A percentile compares a stretch with the other conserved stretches of the same genome.
Conservation (phyloP, 2,113 vertebrate species). For the Alaudala cheleensis region DNA sequence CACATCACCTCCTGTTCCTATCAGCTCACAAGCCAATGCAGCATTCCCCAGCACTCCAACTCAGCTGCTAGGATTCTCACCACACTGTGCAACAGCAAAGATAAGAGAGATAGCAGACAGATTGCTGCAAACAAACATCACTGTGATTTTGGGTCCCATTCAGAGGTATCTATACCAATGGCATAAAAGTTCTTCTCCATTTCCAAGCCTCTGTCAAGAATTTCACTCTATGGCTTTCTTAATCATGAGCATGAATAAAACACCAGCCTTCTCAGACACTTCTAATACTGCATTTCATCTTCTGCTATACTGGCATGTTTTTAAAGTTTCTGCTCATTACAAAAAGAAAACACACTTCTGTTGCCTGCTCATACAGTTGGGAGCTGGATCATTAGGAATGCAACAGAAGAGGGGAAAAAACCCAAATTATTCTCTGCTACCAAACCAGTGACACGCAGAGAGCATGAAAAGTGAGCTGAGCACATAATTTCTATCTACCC, state of each 20-base stretch:
- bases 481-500: background rate
- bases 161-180: background rate
- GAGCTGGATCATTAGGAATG: background rate
- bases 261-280: slow-evolving; percentile 11
- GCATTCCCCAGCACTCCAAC: background rate
- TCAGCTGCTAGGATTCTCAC: background rate
- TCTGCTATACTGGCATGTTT: background rate
- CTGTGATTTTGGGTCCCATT: background rate
- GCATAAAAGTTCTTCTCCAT: background rate
- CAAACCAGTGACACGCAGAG: background rate
- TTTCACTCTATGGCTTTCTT: background rate
- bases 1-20: background rate
- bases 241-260: slow-evolving; percentile 29
- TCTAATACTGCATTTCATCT: slow-evolving; percentile 7
- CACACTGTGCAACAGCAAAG: background rate
- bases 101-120: background rate
- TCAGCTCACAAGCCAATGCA: background rate
- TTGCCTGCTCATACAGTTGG: background rate
- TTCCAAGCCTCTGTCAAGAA: slow-evolving; percentile 23
- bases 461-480: background rate
- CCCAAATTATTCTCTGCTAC: background rate
- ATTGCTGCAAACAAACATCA: background rate
- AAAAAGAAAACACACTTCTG: background rate
- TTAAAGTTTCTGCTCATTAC: slow-evolving; percentile 22
- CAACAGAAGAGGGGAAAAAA: background rate